These are phyloP conservation scores for Enteromius thamalakanensis DNA, from an alignment of 2,797 vertebrate genomes.

Conservation along the genomic window DNA sequence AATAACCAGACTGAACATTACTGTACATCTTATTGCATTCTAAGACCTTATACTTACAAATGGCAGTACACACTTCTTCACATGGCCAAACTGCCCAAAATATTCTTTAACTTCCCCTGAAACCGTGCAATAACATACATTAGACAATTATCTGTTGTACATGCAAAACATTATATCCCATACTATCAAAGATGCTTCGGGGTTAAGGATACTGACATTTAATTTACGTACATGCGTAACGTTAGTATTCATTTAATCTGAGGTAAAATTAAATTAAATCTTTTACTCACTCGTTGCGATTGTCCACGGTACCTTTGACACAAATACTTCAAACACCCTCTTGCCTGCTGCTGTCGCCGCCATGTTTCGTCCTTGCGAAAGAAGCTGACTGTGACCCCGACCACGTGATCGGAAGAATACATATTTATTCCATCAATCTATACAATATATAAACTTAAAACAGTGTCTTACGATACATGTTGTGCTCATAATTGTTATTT, in stretches of 20 bases:
- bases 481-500: background rate
- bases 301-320: slow-evolving; percentile 80
- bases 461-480: rapidly evolving
- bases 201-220: background rate
- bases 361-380: slow-evolving; percentile 68
- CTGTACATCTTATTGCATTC: background rate
- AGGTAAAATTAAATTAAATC: background rate
- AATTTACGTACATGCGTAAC: background rate
- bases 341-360: slow-evolving; percentile 54
- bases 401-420: slow-evolving; percentile 11
- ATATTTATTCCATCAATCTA: background rate
- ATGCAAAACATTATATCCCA: background rate
- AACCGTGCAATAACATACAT: slow-evolving; percentile 42
- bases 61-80: slow-evolving; percentile 82
- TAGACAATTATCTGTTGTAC: background rate
- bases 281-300: slow-evolving; percentile 68
- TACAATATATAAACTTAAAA: background rate
- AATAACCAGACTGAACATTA: background rate
- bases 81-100: slow-evolving; percentile 86
- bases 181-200: background rate
- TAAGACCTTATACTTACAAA: slow-evolving; percentile 83
- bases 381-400: slow-evolving; percentile 26
- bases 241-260: background rate
- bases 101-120: slow-evolving; percentile 87
- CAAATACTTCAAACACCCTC: slow-evolving; percentile 72